Conservation (phyloP, 2,888 invertebrate genomes). For the Dorcus hopei region DNA sequence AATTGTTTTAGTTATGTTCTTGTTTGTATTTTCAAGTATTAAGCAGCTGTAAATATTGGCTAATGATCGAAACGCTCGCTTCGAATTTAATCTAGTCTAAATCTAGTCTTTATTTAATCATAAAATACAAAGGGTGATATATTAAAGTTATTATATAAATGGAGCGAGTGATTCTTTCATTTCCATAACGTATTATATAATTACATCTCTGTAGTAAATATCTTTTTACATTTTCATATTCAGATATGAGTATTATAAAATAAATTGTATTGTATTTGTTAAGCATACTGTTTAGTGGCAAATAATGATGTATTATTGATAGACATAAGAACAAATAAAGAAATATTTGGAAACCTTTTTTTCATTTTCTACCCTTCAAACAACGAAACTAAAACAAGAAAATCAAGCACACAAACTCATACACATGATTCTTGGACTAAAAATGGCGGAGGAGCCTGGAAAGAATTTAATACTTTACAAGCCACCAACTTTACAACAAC, state of each 20-base stretch:
- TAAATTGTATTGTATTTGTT: constrained; percentile 45
- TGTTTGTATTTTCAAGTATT: constrained; percentile 2
- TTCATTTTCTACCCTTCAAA: background rate
- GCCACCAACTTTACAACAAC: too few relatives aligned
- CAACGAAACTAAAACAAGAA: too few relatives aligned
- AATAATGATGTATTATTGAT: constrained; percentile 45
- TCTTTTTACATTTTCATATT: constrained; percentile 45
- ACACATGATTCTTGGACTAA: too few relatives aligned
- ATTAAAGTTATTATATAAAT: constrained; percentile 28
- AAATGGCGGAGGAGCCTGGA: too few relatives aligned
- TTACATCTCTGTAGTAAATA: constrained; percentile 34
- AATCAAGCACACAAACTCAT: too few relatives aligned
- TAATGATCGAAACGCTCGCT: constrained; percentile 29
- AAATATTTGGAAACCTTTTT: constrained; percentile 23
- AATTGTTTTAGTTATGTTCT: background rate
- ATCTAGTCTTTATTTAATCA: constrained; percentile 36
- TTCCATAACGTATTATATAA: constrained; percentile 14
- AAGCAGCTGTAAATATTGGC: constrained; percentile 28
- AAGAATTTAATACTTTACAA: too few relatives aligned
- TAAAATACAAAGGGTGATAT: constrained; percentile 37
- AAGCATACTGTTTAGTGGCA: constrained; percentile 40
- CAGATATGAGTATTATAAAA: constrained; percentile 42
- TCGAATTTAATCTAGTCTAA: constrained; percentile 32
- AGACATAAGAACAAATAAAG: constrained; percentile 37
- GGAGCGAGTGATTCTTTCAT: constrained; percentile 23